Conservation (phyloP, 2,797 vertebrate genomes). For the Sebastes aleutianus region DNA sequence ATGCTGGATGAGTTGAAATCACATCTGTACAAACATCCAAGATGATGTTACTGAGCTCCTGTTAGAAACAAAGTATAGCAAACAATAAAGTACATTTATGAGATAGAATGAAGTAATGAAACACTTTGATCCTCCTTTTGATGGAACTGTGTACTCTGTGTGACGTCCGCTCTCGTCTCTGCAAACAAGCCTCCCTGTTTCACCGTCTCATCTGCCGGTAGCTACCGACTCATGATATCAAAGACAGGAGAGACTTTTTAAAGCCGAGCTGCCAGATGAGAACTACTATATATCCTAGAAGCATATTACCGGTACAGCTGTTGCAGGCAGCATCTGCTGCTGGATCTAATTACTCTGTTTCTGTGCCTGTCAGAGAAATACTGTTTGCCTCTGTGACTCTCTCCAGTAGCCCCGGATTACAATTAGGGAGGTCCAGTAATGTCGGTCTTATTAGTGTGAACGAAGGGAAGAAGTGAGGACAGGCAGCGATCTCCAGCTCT, state of each 20-base stretch:
- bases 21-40: slow-evolving; percentile 11
- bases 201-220: not conserved
- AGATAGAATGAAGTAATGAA: slow-evolving; percentile 5
- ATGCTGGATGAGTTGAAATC: not conserved
- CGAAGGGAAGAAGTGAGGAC: slow-evolving; percentile 28
- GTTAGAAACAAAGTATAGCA: not conserved
- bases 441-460: slow-evolving; percentile 52
- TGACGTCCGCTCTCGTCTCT: slow-evolving; percentile 21
- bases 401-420: slow-evolving; percentile 66
- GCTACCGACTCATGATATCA: slow-evolving; percentile 10
- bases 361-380: slow-evolving; percentile 75
- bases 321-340: slow-evolving; percentile 65
- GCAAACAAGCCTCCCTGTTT: slow-evolving; percentile 52
- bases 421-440: slow-evolving; percentile 61
- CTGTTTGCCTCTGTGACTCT: slow-evolving; percentile 60
- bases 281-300: slow-evolving; percentile 36
- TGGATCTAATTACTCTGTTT: slow-evolving; percentile 75
- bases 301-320: slow-evolving; percentile 69
- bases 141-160: slow-evolving; percentile 15
- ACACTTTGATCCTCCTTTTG: slow-evolving; percentile 41
- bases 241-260: slow-evolving; percentile 47
- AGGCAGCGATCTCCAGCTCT: not conserved
- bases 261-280: slow-evolving; percentile 44
- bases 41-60: not conserved
- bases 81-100: slow-evolving; percentile 23